These are phyloP conservation scores for Lasiommata megera DNA, from an alignment of 2,888 invertebrate species.

Conservation along the genomic window DNA sequence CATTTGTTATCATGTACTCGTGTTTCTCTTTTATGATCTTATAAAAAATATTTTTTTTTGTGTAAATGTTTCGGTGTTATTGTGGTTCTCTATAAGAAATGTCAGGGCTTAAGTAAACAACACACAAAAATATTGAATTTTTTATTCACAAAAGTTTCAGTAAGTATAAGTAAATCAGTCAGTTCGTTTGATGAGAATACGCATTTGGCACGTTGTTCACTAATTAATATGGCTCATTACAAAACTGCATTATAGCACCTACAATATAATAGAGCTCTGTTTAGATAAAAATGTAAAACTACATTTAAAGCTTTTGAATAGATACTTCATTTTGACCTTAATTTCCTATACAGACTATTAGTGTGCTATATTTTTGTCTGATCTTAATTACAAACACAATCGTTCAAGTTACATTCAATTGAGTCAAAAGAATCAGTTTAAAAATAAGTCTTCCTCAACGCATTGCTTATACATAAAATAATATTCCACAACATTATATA, in stretches of 20 bases:
- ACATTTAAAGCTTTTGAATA: conserved; percentile 12
- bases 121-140: conserved; percentile 44
- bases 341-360: background rate
- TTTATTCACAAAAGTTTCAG: conserved; percentile 44
- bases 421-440: background rate
- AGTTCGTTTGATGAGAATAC: conserved; percentile 73
- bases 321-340: background rate
- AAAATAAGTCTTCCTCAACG: conserved; percentile 28
- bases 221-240: conserved; percentile 68
- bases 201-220: conserved; percentile 79
- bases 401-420: background rate
- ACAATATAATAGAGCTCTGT: conserved; percentile 17
- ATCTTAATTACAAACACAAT: background rate
- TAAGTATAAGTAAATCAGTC: conserved; percentile 55
- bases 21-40: too few species aligned
- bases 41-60: background rate
- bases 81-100: background rate
- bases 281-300: conserved; percentile 5
- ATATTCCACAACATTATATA: conserved; percentile 11
- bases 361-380: background rate
- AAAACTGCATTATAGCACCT: conserved; percentile 29
- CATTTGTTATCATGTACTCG: too few species aligned
- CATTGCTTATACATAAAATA: conserved; percentile 29
- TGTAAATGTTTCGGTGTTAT: background rate
- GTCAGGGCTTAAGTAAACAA: conserved; percentile 6